A percentile compares a stretch with the other conserved stretches of the same genome.
Evolutionary conservation across 1,140 invertebrate species (phyloP).

Genomic region (Sitobion miscanthi): DNA sequence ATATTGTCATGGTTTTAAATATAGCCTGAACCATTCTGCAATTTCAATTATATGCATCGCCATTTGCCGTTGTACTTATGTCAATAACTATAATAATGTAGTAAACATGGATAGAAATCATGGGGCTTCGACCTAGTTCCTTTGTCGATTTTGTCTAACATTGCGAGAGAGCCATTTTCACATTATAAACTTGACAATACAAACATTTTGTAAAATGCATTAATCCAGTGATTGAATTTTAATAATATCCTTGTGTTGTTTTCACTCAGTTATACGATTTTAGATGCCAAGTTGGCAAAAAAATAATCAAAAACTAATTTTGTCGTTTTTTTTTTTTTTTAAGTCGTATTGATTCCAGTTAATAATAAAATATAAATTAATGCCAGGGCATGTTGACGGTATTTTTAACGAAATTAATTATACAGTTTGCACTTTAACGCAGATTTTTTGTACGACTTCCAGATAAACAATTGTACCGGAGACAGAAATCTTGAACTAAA

Average conservation of each 20-base stretch:
- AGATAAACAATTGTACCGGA: background rate
- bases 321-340: background rate
- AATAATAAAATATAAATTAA: conserved; percentile 3
- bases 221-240: background rate
- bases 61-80: background rate
- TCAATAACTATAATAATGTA: background rate
- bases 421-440: background rate
- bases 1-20: background rate
- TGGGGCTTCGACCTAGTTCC: background rate
- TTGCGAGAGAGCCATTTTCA: background rate
- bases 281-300: background rate
- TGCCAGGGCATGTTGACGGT: background rate
- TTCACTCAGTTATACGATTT: background rate
- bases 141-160: background rate
- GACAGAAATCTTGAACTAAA: background rate
- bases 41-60: background rate
- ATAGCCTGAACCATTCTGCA: background rate
- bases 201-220: background rate
- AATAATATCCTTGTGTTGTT: background rate
- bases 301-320: background rate
- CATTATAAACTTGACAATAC: background rate
- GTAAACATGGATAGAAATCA: background rate
- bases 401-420: background rate
- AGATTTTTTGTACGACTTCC: background rate
- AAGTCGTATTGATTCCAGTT: background rate